A percentile compares a stretch with the other conserved stretches of the same genome.
Conservation (phyloP, 2,113 vertebrate genomes). For the Alethe castanea region DNA sequence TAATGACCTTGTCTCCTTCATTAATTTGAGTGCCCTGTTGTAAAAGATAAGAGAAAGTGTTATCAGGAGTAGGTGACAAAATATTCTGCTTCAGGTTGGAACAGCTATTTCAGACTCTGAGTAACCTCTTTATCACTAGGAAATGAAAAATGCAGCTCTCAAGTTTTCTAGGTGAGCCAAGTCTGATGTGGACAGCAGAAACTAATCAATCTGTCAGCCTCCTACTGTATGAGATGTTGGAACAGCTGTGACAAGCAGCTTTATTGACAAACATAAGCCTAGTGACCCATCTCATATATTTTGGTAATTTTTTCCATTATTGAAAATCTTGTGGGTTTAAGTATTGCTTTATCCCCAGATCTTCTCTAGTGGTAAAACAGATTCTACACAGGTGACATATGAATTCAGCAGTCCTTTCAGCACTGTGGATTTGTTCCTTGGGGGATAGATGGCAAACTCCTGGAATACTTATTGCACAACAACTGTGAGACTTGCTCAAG, state of each 20-base stretch:
- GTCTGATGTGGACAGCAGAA: neutral
- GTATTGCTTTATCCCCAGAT: neutral
- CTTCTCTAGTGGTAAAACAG: neutral
- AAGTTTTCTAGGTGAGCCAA: neutral
- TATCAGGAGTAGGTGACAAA: neutral
- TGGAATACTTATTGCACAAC: neutral
- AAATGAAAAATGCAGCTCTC: neutral
- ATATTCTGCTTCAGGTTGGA: neutral
- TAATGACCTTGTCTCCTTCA: neutral
- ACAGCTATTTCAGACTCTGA: neutral
- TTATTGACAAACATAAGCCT: neutral
- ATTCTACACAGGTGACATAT: neutral
- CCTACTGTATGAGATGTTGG: neutral
- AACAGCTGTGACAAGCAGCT: neutral
- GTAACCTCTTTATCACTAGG: neutral
- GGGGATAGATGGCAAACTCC: neutral
- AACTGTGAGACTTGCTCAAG: neutral
- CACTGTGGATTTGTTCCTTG: neutral
- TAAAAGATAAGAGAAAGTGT: neutral
- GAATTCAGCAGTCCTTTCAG: neutral
- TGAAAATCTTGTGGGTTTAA: neutral
- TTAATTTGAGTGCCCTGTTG: neutral
- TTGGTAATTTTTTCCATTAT: neutral
- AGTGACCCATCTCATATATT: neutral
- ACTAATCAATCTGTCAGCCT: neutral